Evolutionary conservation across 1,140 invertebrate species (phyloP), one percentile per base, ranked within the genome.

Genomic region (Globodera rostochiensis): DNA sequence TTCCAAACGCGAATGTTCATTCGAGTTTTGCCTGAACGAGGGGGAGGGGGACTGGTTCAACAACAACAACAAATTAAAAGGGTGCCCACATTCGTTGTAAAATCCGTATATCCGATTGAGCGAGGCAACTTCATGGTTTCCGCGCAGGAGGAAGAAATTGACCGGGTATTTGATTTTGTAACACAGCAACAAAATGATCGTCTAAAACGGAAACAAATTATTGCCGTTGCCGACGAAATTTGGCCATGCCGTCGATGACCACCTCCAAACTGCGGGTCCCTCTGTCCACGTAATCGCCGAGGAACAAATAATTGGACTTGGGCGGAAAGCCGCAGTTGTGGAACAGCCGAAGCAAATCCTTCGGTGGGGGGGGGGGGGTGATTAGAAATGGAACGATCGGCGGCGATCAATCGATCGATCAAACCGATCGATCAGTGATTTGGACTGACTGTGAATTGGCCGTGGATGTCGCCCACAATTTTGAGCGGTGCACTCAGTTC

Each of bases 131-230:
- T 93, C 93, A 87, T 93, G 93, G 88, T 93, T 93, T 64, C 93
- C 93, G 77, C 93, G 85, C 47, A 93, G 89, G 11, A 93, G 88
- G 85, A 93, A 93, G 87, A 93, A 93, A 85, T 93, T 93, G 85
- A 93, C 92, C 70, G 92, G 93, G 89, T 92, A 93, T 89, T 93
- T 93, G 84, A 93, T 92, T 90, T 93, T 93, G 89, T 93, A 93
- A 66, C 92, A 92, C 74, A 93, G 85, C 46, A 93, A 82, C n/a
- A 93, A 88, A 87, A 93, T 92, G 80, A 93, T 93, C 13, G 92
- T 93, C 90, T 89, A 82, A 80, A 88, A 81, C 77, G 49, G 67
- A 60, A 71, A 45, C 73, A 67, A 64, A 76, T 45, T 21, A 36
- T 69, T 21, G 19, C 6, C 7, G 36, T 36, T 0, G 69, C 25